Base-by-base conservation (phyloP, 2,113 vertebrate species). In the Gorilla gorilla region DNA sequence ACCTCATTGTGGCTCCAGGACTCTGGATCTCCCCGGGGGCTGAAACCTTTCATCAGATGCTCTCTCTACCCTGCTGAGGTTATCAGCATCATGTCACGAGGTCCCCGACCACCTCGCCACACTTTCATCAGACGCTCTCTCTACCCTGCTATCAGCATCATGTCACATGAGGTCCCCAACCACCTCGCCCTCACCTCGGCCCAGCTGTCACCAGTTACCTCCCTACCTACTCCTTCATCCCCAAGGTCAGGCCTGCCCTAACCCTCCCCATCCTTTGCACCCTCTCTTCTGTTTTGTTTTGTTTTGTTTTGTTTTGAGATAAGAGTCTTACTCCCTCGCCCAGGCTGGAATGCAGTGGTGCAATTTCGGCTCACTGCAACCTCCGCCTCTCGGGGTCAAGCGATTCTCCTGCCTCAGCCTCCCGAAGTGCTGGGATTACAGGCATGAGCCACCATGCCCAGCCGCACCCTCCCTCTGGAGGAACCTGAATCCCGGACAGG, bases 1-100 rank as follows among this genome's bases (percentile, higher is more conserved):
- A 45, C 12, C 25, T 59, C 23, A 27, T 6, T 0, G 6, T 8
- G 30, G 80, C 55, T 43, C 17, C 48, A 6, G 20, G 8, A 13
- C 66, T 40, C 50, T 6, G 0, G n/a, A 13, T 22, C 50, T 55
- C 70, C 25, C 40, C 25, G 0, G 32, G 76, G 40, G 20, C 32
- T 50, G 96, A 96, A 82, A 75, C 57, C 75, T 64, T 76, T 64
- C 61, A 16, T 52, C 52, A 64, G 75, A 96, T 45, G 13, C 27
- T 18, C 48, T 78, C 89, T 79, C 82, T 82, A 3, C 89, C 78
- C 8, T 5, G 75, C 92, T 64, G 32, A 68, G 45, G 68, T 27
- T 38, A 79, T 76, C 68, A 9, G 57, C 59, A 18, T 50, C 73
- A 38, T 35, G 64, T 59, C 70, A 50, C 75, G 59, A 64, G 61